Evolutionary conservation across 2,113 vertebrate genomes (phyloP).

Genomic region (Ictalurus punctatus): DNA sequence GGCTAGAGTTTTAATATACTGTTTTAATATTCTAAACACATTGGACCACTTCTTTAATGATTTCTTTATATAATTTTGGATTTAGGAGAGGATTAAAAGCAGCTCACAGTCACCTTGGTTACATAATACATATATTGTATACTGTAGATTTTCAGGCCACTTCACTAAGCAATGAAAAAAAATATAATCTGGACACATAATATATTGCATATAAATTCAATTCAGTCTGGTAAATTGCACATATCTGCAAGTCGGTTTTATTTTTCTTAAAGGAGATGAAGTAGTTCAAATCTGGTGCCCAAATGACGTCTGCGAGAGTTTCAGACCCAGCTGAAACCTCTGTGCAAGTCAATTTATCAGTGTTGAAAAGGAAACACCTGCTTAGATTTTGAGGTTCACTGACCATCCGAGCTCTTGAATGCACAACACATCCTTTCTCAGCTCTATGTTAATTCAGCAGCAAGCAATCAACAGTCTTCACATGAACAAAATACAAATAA

Average conservation of each 20-base stretch:
- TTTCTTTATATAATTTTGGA: neutral
- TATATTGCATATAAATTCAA: neutral
- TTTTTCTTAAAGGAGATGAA: neutral
- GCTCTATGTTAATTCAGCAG: conserved; percentile 35
- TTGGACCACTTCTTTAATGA: neutral
- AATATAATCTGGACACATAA: neutral
- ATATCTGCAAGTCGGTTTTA: neutral
- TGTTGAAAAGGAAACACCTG: conserved; percentile 72
- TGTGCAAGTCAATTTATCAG: conserved; percentile 42
- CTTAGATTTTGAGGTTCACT: conserved; percentile 63
- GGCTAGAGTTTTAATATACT: neutral
- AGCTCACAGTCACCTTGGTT: neutral
- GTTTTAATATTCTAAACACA: neutral
- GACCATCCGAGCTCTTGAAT: conserved; percentile 56
- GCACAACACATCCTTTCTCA: conserved; percentile 40
- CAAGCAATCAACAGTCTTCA: conserved; percentile 14
- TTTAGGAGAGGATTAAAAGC: neutral
- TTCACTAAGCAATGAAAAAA: neutral
- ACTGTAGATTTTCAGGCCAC: neutral
- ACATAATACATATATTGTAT: neutral
- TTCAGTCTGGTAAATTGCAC: neutral
- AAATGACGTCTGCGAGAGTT: conserved; percentile 45
- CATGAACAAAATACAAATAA: neutral
- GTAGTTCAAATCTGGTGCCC: conserved; percentile 53
- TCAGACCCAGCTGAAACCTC: conserved; percentile 57